Percentiles rank a stretch among this genome's conserved stretches.
Evolutionary conservation across 2,797 vertebrate species (phyloP).

Genomic region (Discoglossus pictus): DNA sequence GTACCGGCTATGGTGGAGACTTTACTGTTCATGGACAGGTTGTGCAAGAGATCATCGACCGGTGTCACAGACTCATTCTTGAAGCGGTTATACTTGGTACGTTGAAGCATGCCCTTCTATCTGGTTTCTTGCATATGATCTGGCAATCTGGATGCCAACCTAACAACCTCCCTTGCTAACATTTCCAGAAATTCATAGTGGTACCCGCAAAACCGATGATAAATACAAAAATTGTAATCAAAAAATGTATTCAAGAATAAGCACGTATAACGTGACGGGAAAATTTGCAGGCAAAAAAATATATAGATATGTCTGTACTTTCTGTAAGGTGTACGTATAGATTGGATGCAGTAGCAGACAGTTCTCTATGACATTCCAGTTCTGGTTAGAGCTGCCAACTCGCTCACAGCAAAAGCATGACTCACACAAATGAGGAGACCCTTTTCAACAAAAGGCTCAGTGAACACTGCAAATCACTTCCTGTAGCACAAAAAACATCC

Average conservation of each 20-base stretch:
- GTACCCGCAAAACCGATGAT: constrained; percentile 65
- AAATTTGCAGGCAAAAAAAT: constrained; percentile 54
- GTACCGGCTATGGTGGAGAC: constrained; percentile 83
- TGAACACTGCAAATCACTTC: constrained; percentile 99
- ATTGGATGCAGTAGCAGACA: constrained; percentile 72
- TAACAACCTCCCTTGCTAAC: constrained; percentile 82
- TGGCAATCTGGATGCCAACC: constrained; percentile 83
- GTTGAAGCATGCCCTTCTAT: constrained; percentile 99
- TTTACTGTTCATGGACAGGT: constrained; percentile 95
- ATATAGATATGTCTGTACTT: constrained; percentile 34
- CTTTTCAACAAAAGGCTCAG: constrained; percentile 99
- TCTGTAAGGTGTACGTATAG: constrained; percentile 59
- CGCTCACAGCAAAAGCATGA: constrained; percentile 96
- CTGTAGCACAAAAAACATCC: constrained; percentile 86
- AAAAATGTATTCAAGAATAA: constrained; percentile 45
- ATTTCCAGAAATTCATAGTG: constrained; percentile 81
- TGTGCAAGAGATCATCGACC: constrained; percentile 95
- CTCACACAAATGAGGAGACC: constrained; percentile 96
- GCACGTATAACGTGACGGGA: constrained; percentile 28
- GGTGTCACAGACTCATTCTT: constrained; percentile 99
- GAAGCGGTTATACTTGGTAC: constrained; percentile 99
- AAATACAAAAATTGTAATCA: constrained; percentile 62
- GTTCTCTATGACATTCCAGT: constrained; percentile 77
- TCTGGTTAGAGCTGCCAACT: constrained; percentile 84
- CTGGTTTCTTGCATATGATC: constrained; percentile 85